phyloP scores from a whole-genome alignment of 2,113 vertebrate species.

The Atherinomorus stipes region DNA sequence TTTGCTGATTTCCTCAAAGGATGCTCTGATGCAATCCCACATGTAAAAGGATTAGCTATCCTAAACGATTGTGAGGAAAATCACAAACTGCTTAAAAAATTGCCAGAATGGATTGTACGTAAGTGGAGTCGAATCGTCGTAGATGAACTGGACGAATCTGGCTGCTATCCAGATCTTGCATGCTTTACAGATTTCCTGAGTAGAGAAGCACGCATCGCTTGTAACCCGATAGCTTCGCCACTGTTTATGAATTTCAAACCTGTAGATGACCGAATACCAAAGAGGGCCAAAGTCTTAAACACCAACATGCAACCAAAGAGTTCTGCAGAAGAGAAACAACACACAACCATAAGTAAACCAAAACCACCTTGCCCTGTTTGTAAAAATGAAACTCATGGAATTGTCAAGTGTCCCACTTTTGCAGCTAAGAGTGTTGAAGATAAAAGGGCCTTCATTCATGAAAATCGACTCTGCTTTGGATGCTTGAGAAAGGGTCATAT shows the following conservation, averaged over 20 bases:
- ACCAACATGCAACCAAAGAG: too few species aligned
- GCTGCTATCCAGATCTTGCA: constrained; percentile 23
- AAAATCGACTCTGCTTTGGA: not conserved
- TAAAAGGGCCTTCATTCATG: not conserved
- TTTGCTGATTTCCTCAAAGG: not conserved
- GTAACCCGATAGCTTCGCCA: constrained; percentile 20
- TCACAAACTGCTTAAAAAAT: constrained; percentile 44
- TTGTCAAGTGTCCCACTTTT: not conserved
- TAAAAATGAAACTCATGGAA: not conserved
- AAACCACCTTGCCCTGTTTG: not conserved
- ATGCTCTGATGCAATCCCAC: not conserved
- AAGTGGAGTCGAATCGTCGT: constrained; percentile 35
- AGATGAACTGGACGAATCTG: constrained; percentile 30
- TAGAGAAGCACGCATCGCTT: constrained; percentile 27
- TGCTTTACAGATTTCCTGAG: constrained; percentile 18
- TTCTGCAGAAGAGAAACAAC: too few species aligned
- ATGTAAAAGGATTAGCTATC: not conserved
- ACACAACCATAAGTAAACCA: too few species aligned
- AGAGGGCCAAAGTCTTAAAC: too few species aligned
- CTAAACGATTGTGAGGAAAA: constrained; percentile 44
- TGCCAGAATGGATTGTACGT: constrained; percentile 35
- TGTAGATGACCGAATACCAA: not conserved
- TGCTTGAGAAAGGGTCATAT: not conserved
- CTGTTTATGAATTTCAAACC: constrained; percentile 3
- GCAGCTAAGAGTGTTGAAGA: not conserved